Conservation (phyloP, 2,113 vertebrate genomes). For the Machaerirhynchus nigripectus region DNA sequence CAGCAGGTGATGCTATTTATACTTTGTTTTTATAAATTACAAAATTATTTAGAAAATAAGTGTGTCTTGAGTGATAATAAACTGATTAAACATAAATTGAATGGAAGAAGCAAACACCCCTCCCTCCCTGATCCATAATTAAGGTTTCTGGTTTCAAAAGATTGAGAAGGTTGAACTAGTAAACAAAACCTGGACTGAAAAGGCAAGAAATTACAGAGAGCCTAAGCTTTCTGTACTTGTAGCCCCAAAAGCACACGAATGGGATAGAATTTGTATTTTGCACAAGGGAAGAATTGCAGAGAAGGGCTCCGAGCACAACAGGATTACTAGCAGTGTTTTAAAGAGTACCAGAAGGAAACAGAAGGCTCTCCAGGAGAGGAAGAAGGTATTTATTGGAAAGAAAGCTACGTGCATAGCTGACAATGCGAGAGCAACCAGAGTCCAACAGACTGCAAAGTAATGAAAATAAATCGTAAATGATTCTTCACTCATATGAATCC, state of each 20-base stretch:
- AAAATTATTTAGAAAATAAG: not conserved
- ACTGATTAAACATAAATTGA: not conserved
- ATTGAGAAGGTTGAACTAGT: not conserved
- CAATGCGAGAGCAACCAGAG: not conserved
- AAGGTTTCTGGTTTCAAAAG: not conserved
- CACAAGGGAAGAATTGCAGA: not conserved
- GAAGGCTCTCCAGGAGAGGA: not conserved
- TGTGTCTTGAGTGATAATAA: not conserved
- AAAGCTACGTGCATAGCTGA: not conserved
- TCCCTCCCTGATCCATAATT: not conserved
- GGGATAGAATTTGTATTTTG: not conserved
- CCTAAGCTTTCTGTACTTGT: not conserved
- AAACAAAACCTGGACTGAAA: not conserved
- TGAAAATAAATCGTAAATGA: not conserved
- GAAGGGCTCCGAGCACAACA: not conserved
- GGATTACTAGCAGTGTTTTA: not conserved
- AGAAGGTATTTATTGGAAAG: not conserved
- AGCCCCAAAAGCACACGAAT: not conserved
- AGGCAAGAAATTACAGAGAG: not conserved
- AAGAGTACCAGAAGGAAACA: not conserved
- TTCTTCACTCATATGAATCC: not conserved
- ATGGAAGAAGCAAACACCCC: not conserved
- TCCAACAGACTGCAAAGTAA: not conserved
- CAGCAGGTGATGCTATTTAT: constrained; percentile 20
- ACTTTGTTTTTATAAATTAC: not conserved